phyloP scores from a whole-genome alignment of 2,797 vertebrate species.

The Megalops cyprinoides region DNA sequence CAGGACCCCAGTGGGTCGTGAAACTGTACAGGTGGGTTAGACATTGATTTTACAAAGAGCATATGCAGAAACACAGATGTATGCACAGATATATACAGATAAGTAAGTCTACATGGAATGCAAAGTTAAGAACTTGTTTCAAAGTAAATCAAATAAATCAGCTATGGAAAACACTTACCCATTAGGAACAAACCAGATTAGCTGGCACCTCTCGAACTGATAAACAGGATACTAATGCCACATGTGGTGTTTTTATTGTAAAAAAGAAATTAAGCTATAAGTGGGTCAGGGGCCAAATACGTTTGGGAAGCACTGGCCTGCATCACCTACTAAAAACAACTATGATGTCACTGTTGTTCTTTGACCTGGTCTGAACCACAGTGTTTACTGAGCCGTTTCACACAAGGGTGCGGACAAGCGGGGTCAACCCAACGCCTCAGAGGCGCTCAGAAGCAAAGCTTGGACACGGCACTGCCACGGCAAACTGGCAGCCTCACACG shows the following conservation, averaged over 20 bases:
- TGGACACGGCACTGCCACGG: neutral
- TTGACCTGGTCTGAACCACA: neutral
- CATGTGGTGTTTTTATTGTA: neutral
- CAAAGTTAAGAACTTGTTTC: no score
- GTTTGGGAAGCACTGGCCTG: conserved; percentile 6
- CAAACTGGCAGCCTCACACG: neutral
- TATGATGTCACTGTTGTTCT: neutral
- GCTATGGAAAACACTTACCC: no score
- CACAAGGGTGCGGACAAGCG: neutral
- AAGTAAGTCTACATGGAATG: no score
- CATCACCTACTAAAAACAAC: neutral
- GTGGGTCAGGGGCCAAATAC: neutral
- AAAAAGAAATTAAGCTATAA: neutral
- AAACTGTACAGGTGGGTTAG: neutral
- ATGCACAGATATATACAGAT: neutral
- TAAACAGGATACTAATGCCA: no score
- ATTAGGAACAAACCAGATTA: no score
- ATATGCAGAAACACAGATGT: neutral
- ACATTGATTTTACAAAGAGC: neutral
- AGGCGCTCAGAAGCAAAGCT: neutral
- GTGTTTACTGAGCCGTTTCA: neutral
- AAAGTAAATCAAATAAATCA: no score
- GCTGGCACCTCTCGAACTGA: no score
- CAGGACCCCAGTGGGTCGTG: no score
- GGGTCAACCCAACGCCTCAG: neutral